These are phyloP conservation scores for Drosophila falleni DNA, from an alignment of 2,888 invertebrate species.

Conservation along the genomic window DNA sequence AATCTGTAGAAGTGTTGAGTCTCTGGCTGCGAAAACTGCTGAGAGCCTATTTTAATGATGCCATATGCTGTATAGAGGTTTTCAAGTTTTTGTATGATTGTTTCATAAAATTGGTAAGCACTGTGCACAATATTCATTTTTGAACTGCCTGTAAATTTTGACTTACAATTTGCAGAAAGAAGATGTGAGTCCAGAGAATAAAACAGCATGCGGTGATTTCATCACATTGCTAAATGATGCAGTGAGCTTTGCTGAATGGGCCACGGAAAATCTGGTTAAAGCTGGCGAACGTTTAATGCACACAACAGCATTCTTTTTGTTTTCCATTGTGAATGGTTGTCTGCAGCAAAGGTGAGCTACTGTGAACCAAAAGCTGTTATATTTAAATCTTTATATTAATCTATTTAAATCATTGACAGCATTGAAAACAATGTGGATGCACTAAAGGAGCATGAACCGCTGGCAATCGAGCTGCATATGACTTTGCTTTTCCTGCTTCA, in stretches of 20 bases:
- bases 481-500: constrained; percentile 38
- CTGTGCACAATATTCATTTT: not conserved
- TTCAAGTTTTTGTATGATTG: constrained; percentile 50
- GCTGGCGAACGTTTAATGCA: constrained; percentile 48
- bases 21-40: constrained; percentile 65
- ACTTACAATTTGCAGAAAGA: constrained; percentile 20
- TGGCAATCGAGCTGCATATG: constrained; percentile 46
- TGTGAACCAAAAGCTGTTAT: not conserved
- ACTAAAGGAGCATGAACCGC: constrained; percentile 23
- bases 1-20: constrained; percentile 40
- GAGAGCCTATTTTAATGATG: constrained; percentile 44
- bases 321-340: constrained; percentile 41
- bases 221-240: constrained; percentile 39
- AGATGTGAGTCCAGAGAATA: constrained; percentile 7
- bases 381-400: not conserved
- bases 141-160: not conserved
- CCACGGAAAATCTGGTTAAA: constrained; percentile 15
- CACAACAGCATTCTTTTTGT: constrained; percentile 38
- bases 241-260: constrained; percentile 33
- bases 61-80: constrained; percentile 20
- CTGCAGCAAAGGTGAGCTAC: constrained; percentile 29
- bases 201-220: constrained; percentile 19
- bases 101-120: constrained; percentile 42
- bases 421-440: constrained; percentile 12
- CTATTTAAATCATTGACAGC: constrained; percentile 10